phyloP scores from a whole-genome alignment of 2,888 invertebrate species.

The Kryphioiulus occultus region DNA sequence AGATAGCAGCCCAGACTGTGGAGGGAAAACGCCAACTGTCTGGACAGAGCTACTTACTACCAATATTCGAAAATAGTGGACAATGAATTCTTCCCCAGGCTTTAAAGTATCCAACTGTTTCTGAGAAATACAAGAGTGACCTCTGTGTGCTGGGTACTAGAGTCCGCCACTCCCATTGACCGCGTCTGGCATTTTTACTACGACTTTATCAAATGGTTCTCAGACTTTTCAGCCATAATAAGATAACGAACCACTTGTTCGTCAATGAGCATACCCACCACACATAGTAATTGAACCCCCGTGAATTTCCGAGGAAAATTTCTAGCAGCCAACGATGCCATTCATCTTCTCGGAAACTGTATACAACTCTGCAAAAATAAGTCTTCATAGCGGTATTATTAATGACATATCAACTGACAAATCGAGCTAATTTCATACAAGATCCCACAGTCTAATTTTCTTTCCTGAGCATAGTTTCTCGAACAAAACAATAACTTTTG shows the following conservation, averaged over 20 bases:
- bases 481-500: background rate
- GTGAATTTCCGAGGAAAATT: background rate
- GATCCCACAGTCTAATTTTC: background rate
- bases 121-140: background rate
- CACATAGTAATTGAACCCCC: slow-evolving; percentile 11
- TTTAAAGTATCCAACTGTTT: background rate
- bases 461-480: background rate
- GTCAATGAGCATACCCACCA: slow-evolving; percentile 7
- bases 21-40: background rate
- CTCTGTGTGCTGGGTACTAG: background rate
- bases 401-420: background rate
- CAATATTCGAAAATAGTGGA: background rate
- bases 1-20: background rate
- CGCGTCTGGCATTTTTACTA: slow-evolving; percentile 1
- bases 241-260: slow-evolving; percentile 28
- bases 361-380: background rate
- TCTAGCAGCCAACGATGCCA: background rate
- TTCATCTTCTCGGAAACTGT: background rate
- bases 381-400: slow-evolving; percentile 1
- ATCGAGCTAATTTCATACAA: background rate
- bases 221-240: slow-evolving; percentile 8
- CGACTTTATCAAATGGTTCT: slow-evolving; percentile 9
- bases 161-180: slow-evolving; percentile 3
- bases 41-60: background rate
- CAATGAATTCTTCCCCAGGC: background rate